A percentile compares a stretch with the other conserved stretches of the same genome.
phyloP scores from a whole-genome alignment of 2,888 invertebrate species.

The Agrochola lychnidis region DNA sequence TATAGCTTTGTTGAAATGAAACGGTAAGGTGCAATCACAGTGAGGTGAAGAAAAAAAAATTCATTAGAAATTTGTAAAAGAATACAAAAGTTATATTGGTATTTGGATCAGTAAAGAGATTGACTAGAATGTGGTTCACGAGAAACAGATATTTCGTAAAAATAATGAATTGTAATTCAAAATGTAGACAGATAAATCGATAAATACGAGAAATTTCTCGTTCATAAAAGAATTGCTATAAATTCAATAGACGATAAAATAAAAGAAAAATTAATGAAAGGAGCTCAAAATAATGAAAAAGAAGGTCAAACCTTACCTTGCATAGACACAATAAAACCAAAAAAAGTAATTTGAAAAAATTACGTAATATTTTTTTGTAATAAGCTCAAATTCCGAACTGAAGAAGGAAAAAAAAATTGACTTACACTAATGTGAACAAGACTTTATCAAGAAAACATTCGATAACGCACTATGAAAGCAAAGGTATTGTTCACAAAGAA shows the following conservation, averaged over 20 bases:
- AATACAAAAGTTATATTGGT: background rate
- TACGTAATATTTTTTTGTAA: background rate
- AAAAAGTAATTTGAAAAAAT: background rate
- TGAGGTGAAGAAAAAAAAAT: background rate
- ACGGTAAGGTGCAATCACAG: slow-evolving; percentile 5
- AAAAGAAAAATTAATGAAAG: background rate
- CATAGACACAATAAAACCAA: background rate
- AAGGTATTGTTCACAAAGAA: slow-evolving; percentile 38
- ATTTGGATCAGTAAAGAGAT: background rate
- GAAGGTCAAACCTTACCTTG: background rate
- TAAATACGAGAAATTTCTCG: no score
- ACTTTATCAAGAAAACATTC: slow-evolving; percentile 50
- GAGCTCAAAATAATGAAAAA: background rate
- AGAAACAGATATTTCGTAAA: background rate
- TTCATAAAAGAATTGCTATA: no score
- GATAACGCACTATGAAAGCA: slow-evolving; percentile 53
- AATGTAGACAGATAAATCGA: background rate
- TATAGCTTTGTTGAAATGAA: slow-evolving; percentile 3
- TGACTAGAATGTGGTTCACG: no score
- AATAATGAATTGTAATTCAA: background rate
- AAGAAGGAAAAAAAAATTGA: accelerated
- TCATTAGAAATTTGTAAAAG: background rate
- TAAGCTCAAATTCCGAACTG: no score
- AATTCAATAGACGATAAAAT: background rate
- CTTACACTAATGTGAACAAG: slow-evolving; percentile 14